Conservation (phyloP, 2,888 invertebrate species). For the Erebia epiphron region DNA sequence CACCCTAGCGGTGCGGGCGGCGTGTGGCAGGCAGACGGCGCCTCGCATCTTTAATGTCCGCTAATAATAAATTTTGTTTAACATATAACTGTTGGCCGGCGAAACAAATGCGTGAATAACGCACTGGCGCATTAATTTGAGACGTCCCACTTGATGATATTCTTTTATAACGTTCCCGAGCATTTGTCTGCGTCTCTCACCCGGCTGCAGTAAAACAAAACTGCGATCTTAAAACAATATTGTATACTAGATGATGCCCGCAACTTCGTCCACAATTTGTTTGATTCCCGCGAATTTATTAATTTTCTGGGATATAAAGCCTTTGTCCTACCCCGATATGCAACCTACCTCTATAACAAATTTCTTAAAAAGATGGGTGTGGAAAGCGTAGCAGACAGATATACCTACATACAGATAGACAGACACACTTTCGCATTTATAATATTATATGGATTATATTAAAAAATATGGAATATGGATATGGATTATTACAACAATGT, state of each 20-base stretch:
- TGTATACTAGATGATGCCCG: too few species aligned
- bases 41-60: slow-evolving; percentile 52
- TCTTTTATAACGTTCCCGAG: slow-evolving; percentile 32
- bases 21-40: slow-evolving; percentile 46
- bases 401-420: too few species aligned
- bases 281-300: too few species aligned
- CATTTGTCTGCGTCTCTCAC: slow-evolving; percentile 14
- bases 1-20: slow-evolving; percentile 18
- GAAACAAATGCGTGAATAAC: slow-evolving; percentile 49
- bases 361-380: too few species aligned
- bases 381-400: too few species aligned
- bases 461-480: not conserved
- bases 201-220: not conserved
- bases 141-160: slow-evolving; percentile 43
- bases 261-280: too few species aligned
- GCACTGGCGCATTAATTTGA: slow-evolving; percentile 40
- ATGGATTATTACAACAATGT: not conserved
- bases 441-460: too few species aligned
- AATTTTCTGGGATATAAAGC: too few species aligned
- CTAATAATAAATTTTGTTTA: slow-evolving; percentile 55
- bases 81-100: slow-evolving; percentile 50
- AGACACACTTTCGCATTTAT: too few species aligned
- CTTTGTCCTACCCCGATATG: too few species aligned
- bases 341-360: too few species aligned
- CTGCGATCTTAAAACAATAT: not conserved